Conservation (phyloP, 1,140 invertebrate species). For the Pteromalus puparum region DNA sequence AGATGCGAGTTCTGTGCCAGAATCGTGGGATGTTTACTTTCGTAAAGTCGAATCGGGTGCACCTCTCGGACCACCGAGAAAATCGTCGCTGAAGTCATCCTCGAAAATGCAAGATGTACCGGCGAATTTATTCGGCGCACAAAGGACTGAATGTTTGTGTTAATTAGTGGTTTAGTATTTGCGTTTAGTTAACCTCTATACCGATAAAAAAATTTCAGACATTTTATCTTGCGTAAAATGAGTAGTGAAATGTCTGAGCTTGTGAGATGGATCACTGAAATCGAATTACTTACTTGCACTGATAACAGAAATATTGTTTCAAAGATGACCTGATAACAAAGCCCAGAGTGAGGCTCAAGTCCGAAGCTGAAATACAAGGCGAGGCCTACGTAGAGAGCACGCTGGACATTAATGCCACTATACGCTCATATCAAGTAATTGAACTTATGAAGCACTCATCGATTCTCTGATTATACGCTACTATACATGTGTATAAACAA, state of each 20-base stretch:
- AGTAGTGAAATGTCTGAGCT: too few species aligned
- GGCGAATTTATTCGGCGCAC: neutral
- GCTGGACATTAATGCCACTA: constrained; percentile 61
- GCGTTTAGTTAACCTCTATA: neutral
- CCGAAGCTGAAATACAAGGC: constrained; percentile 51
- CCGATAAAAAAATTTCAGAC: too few species aligned
- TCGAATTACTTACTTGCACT: too few species aligned
- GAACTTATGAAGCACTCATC: too few species aligned
- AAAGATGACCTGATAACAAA: constrained; percentile 12
- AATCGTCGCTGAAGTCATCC: neutral
- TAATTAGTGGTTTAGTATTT: neutral
- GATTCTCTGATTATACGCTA: too few species aligned
- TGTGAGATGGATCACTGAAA: too few species aligned
- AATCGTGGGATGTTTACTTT: constrained; percentile 74
- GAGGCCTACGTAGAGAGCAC: constrained; percentile 50
- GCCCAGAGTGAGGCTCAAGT: constrained; percentile 36
- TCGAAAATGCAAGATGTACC: neutral
- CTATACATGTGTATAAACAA: neutral
- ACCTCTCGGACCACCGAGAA: neutral
- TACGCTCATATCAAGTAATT: constrained; percentile 65
- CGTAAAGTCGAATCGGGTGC: constrained; percentile 56
- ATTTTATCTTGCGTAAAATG: too few species aligned
- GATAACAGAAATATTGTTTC: too few species aligned
- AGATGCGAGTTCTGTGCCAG: constrained; percentile 57
- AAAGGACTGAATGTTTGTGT: neutral